Base-by-base conservation (phyloP, 2,797 vertebrate species). In the Cephalopachus bancanus region DNA sequence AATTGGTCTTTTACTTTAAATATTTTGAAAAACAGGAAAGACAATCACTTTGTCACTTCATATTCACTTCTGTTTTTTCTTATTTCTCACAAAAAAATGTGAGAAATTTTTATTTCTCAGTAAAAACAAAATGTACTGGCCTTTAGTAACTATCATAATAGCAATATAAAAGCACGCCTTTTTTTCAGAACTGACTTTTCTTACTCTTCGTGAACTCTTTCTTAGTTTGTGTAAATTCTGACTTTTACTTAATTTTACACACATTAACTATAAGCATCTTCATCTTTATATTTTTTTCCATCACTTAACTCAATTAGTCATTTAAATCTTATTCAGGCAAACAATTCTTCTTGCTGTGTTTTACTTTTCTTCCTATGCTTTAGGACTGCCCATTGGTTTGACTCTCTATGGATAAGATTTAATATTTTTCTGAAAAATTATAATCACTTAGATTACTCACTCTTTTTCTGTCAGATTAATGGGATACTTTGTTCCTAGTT, bases 121-220 rank as follows among this genome's bases (percentile, higher is more conserved):
- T 79, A 91, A 93, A 91, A 5, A 8, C 89, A 72, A 71, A 16
- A 55, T 76, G 64, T 92, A 74, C 53, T 93, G 30, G 28, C n/a
- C n/a, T 84, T 83, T 87, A 86, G 79, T 83, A 83, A 28, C 28
- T 87, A 69, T 53, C 44, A 83, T 80, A 92, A 26, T 11, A 88
- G 33, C 14, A 96, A 93, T 57, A 83, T 7, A 92, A 96, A 83
- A 78, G 57, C 26, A 93, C 88, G 79, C 19, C 95, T 95, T 85
- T 44, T 80, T 85, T 94, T 83, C 62, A 94, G 49, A 93, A 94
- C 83, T 10, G 67, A n/a, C 49, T 88, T 92, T 81, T 79, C 51
- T 87, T 94, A 80, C 2, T 80, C 44, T 74, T 89, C 44, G 37
- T 62, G 95, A 64, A 37, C 19, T 72, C 59, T 93, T 92, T 89